Percentiles rank a stretch among this genome's conserved stretches.
These are phyloP conservation scores for Hedychridium roseum DNA, from an alignment of 2,888 invertebrate species.

Conservation along the genomic window DNA sequence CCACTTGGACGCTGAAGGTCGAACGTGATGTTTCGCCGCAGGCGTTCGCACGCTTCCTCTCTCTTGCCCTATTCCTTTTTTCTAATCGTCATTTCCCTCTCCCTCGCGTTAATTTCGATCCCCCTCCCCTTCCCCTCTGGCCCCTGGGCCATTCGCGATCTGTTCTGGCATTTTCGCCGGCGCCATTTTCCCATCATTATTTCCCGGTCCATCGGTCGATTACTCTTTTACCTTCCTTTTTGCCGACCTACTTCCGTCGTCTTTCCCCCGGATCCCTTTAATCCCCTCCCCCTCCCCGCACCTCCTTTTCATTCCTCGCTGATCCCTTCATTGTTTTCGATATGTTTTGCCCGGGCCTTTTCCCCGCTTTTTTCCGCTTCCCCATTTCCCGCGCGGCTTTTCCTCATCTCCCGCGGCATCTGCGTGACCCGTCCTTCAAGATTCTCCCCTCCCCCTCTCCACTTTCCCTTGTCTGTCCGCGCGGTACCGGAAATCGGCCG, in stretches of 20 bases:
- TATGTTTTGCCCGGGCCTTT: no score
- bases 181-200: no score
- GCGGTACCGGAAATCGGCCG: slow-evolving; percentile 26
- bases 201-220: no score
- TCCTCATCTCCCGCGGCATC: neutral
- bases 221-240: no score
- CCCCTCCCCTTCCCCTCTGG: no score
- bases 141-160: no score
- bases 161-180: no score
- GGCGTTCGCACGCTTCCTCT: slow-evolving; percentile 16
- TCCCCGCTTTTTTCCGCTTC: no score
- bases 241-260: slow-evolving; percentile 4
- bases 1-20: slow-evolving; percentile 31
- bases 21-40: slow-evolving; percentile 39
- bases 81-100: neutral
- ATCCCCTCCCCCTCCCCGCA: slow-evolving; percentile 8
- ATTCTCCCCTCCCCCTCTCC: slow-evolving; percentile 4
- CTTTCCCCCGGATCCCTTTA: slow-evolving; percentile 20
- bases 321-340: no score
- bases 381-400: slow-evolving; percentile 3
- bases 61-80: slow-evolving; percentile 1
- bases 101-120: no score
- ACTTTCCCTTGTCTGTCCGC: neutral
- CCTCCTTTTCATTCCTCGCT: slow-evolving; percentile 6
- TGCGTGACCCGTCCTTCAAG: neutral